Conservation (phyloP, 2,797 vertebrate species). For the Meda fulgida region DNA sequence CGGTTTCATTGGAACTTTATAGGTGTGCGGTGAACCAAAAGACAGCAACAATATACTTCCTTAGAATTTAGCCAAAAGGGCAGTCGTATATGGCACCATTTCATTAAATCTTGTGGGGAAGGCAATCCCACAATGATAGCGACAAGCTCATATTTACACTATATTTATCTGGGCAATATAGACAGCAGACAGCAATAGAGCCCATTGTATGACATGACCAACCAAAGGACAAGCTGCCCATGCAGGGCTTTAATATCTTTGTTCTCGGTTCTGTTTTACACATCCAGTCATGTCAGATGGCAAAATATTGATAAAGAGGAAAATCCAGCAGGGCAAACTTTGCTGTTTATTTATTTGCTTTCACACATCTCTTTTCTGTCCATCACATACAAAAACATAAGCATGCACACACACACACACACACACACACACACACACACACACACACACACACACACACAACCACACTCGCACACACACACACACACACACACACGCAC, state of each 20-base stretch:
- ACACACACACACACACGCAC: not conserved
- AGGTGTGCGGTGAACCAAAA: not conserved
- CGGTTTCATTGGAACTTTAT: not conserved
- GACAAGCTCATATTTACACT: not conserved
- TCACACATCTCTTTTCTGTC: constrained; percentile 40
- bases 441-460: too few relatives aligned
- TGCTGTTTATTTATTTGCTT: constrained; percentile 62
- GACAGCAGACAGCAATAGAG: constrained; percentile 6
- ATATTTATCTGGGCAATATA: not conserved
- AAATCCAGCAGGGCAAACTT: constrained; percentile 47
- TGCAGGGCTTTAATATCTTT: constrained; percentile 49
- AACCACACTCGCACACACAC: constrained; percentile 21
- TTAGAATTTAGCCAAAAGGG: not conserved
- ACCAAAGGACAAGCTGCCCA: constrained; percentile 5
- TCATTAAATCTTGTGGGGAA: not conserved
- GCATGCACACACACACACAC: not conserved
- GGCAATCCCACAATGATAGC: not conserved
- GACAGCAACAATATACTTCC: not conserved
- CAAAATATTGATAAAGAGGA: constrained; percentile 45
- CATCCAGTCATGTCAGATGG: constrained; percentile 37
- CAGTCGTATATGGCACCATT: not conserved
- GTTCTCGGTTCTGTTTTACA: constrained; percentile 50
- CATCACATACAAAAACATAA: constrained; percentile 31
- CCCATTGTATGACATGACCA: not conserved
- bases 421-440: not conserved